Base-by-base conservation (phyloP, 2,113 vertebrate genomes). In the Lophotis ruficrista region DNA sequence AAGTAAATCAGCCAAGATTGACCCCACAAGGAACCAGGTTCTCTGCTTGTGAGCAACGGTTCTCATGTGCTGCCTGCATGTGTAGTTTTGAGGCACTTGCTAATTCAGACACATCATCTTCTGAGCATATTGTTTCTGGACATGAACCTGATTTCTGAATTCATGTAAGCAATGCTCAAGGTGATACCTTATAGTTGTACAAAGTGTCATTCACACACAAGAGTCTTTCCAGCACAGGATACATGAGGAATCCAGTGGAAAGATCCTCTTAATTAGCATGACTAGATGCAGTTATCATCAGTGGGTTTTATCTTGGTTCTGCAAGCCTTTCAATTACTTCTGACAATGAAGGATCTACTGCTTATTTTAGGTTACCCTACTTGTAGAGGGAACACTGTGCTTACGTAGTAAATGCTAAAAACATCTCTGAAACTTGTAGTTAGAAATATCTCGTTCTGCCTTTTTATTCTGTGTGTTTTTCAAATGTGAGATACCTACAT, bases 31-130 rank as follows among this genome's bases (percentile, higher is more conserved):
- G 33, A 79, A 76, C 0, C 2, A 48, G 9, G 20, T 21, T 72
- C 8, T 60, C 53, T n/a, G 38, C 18, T 53, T 3, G 15, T 35
- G 19, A 65, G 58, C 45, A 33, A 14, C 4, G 8, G 25, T 57
- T 61, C 50, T 70, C 83, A 73, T 0, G 0, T 35, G 24, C 21
- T 89, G 51, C 60, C 22, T 58, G 25, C 24, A 45, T 3, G 9
- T 50, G 33, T 8, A 28, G 41, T 28, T 91, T 58, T n/a, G 37
- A 81, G 47, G 37, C 14, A 37, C 38, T 64, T 51, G 31, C 7
- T 57, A 43, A 50, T 45, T 75, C 20, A 75, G 27, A 50, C 16
- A 25, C 12, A 43, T 48, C 12, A 10, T 9, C 62, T 80, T 38
- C 62, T 2, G 3, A 73, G 28, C 8, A 33, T 17, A 15, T 8